These are phyloP conservation scores for Cinclus cinclus DNA, from an alignment of 2,113 vertebrate species.

Conservation along the genomic window DNA sequence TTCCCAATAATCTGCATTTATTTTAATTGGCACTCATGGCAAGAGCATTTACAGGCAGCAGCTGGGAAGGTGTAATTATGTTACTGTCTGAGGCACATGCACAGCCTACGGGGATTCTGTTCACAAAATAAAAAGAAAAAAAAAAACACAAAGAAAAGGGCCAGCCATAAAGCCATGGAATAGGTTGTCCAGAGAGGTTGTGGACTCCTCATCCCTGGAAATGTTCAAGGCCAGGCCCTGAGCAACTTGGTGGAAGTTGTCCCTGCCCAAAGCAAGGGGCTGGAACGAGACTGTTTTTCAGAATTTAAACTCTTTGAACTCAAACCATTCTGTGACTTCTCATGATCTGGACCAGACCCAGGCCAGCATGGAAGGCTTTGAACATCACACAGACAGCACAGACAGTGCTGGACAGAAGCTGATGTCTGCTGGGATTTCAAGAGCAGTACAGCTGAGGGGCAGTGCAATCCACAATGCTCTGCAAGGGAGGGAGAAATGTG, in stretches of 20 bases:
- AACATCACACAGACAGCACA: fast-evolving
- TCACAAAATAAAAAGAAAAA: background rate
- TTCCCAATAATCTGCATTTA: constrained; percentile 15
- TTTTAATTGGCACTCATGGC: constrained; percentile 15
- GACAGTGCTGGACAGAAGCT: background rate
- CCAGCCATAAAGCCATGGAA: background rate
- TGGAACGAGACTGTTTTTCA: background rate
- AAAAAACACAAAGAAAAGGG: background rate
- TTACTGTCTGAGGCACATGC: background rate
- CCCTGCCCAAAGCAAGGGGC: background rate
- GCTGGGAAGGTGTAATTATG: constrained; percentile 25
- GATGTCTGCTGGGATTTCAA: fast-evolving
- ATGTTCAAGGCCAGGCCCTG: background rate
- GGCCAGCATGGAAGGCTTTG: background rate
- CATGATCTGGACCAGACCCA: background rate
- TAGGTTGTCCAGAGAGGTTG: background rate
- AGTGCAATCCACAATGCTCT: fast-evolving
- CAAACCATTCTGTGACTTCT: background rate
- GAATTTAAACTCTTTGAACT: background rate
- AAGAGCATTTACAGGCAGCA: background rate
- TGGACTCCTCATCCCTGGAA: background rate
- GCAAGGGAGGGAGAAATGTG: background rate
- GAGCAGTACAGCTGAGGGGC: background rate
- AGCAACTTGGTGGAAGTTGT: background rate
- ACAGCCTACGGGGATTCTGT: background rate